Evolutionary conservation across 2,113 vertebrate genomes (phyloP).

Genomic region (Paratilapia polleni): DNA sequence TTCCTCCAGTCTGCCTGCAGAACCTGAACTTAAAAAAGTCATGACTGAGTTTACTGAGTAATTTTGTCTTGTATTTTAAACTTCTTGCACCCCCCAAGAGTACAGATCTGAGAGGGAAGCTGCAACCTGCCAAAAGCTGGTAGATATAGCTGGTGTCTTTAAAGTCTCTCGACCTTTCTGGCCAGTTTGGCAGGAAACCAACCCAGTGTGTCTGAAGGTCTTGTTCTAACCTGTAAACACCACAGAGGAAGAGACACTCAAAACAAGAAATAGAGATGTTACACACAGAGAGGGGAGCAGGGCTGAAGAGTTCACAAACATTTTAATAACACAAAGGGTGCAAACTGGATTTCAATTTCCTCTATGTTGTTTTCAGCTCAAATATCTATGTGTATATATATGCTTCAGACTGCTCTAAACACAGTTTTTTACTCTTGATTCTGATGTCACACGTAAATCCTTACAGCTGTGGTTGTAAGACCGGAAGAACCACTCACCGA

Average conservation of each 20-base stretch:
- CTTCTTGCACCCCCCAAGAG: slow-evolving; percentile 7
- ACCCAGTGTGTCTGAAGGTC: background rate
- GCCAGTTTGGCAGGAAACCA: slow-evolving; percentile 18
- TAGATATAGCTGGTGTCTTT: background rate
- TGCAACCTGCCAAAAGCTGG: slow-evolving; percentile 13
- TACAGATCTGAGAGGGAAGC: background rate
- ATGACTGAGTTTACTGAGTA: background rate
- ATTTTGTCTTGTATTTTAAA: slow-evolving; percentile 9
- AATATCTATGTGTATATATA: too few relatives aligned
- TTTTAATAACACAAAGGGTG: background rate
- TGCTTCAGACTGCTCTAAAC: too few relatives aligned
- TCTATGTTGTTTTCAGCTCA: background rate
- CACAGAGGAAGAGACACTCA: background rate
- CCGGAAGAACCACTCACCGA: too few relatives aligned
- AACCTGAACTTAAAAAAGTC: background rate
- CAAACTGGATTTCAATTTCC: background rate
- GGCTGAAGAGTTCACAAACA: background rate
- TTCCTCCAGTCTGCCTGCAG: background rate
- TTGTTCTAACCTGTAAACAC: background rate
- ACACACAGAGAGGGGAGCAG: background rate
- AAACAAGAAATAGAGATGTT: background rate
- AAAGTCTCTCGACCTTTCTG: background rate
- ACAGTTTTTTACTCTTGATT: too few relatives aligned
- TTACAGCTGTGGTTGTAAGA: too few relatives aligned
- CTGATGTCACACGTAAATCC: too few relatives aligned